These are phyloP conservation scores for Drosophila punjabiensis DNA, from an alignment of 1,140 invertebrate species.

Conservation along the genomic window DNA sequence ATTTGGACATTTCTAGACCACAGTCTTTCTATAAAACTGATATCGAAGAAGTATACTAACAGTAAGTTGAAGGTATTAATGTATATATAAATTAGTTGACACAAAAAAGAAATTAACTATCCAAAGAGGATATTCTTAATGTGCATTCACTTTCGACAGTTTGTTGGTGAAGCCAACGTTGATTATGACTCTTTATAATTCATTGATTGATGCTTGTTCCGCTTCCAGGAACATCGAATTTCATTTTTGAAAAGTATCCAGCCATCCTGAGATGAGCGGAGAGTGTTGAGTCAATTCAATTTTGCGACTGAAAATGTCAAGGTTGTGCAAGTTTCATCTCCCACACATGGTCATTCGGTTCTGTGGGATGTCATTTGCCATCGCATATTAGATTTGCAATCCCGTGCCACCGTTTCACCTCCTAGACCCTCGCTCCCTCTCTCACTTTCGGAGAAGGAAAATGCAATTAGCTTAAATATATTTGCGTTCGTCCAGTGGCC, in stretches of 20 bases:
- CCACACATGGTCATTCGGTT: constrained; percentile 22
- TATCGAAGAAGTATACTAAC: not conserved
- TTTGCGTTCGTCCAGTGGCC: constrained; percentile 33
- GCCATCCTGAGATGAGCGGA: not conserved
- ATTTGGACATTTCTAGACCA: not conserved
- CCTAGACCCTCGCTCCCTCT: not conserved
- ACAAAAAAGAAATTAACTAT: not conserved
- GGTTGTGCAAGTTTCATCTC: constrained; percentile 47
- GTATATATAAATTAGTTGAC: not conserved
- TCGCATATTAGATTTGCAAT: constrained; percentile 48
- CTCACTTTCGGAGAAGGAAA: constrained; percentile 15
- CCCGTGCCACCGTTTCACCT: constrained; percentile 1
- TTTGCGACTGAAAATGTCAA: constrained; percentile 51
- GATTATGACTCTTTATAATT: constrained; percentile 70
- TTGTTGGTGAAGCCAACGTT: constrained; percentile 17
- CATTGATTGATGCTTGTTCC: constrained; percentile 57
- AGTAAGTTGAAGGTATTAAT: no score
- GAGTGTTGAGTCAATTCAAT: constrained; percentile 24
- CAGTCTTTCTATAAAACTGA: no score
- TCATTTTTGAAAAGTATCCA: constrained; percentile 28
- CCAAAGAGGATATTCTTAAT: not conserved
- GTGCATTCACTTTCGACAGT: constrained; percentile 5
- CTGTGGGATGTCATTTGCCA: constrained; percentile 40
- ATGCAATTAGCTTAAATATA: constrained; percentile 73
- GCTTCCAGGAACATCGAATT: constrained; percentile 34